Percentiles rank a stretch among this genome's conserved stretches.
Conservation (phyloP, 2,797 vertebrate species). For the Epinephelus malabaricus region DNA sequence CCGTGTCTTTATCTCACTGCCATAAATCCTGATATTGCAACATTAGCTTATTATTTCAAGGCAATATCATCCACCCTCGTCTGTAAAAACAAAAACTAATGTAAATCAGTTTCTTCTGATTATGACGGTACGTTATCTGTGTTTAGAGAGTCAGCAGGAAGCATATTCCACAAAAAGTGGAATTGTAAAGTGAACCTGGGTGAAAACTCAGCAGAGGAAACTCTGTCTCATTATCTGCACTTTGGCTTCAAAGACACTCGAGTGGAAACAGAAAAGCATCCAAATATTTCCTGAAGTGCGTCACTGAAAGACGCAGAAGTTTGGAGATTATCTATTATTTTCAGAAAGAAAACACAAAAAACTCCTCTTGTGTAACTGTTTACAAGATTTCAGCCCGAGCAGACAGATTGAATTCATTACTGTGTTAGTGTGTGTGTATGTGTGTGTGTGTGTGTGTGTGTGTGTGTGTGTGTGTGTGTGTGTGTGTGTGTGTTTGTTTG, state of each 20-base stretch:
- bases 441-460: no score
- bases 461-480: no score
- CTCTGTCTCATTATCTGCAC: background rate
- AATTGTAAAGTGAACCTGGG: no score
- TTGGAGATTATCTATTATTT: slow-evolving; percentile 38
- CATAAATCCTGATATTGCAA: no score
- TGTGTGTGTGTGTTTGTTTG: background rate
- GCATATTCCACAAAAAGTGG: background rate
- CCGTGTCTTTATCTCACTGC: no score
- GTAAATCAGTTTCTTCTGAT: no score
- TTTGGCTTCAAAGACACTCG: slow-evolving; percentile 9
- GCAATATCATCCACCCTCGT: background rate
- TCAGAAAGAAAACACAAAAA: slow-evolving; percentile 15
- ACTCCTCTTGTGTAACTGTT: slow-evolving; percentile 14
- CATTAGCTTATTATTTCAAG: background rate
- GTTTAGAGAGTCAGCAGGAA: no score
- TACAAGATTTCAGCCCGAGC: slow-evolving; percentile 32
- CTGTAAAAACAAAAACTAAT: no score
- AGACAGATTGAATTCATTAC: slow-evolving; percentile 52
- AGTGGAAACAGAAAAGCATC: slow-evolving; percentile 34
- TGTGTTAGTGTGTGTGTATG: no score
- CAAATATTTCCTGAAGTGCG: slow-evolving; percentile 58
- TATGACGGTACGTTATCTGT: no score
- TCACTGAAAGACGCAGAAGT: slow-evolving; percentile 25
- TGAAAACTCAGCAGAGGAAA: slow-evolving; percentile 1